These are phyloP conservation scores for Chelmon rostratus DNA, from an alignment of 2,797 vertebrate species.

Conservation along the genomic window DNA sequence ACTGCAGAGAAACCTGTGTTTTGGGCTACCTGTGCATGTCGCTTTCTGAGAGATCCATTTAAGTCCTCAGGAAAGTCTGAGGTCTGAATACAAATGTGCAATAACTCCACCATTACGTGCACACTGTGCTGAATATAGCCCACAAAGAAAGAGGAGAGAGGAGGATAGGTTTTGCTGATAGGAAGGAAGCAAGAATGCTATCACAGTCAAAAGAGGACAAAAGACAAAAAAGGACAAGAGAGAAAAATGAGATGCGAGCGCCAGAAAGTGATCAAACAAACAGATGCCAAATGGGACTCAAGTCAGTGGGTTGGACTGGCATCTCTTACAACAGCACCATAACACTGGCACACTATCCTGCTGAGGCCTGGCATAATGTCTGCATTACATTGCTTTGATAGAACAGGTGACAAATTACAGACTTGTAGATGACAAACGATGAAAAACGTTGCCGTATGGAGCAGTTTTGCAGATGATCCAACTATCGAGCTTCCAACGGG, in stretches of 20 bases:
- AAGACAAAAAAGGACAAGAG: conserved; percentile 14
- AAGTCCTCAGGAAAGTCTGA: conserved; percentile 11
- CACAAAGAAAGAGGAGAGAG: conserved; percentile 24
- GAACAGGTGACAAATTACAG: conserved; percentile 76
- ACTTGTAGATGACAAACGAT: conserved; percentile 56
- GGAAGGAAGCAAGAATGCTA: conserved; percentile 8
- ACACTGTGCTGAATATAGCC: conserved; percentile 16
- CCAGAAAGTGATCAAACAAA: conserved; percentile 74
- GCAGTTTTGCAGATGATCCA: conserved; percentile 48
- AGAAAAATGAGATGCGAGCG: conserved; percentile 47
- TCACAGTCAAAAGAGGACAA: conserved; percentile 26
- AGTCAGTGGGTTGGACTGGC: conserved; percentile 74
- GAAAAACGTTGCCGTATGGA: conserved; percentile 33
- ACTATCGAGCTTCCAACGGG: conserved; percentile 25
- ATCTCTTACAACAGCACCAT: conserved; percentile 49
- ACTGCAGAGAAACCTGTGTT: conserved; percentile 7
- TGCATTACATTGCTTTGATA: conserved; percentile 60
- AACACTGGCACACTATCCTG: conserved; percentile 68
- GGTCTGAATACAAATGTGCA: conserved; percentile 36
- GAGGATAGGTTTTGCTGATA: conserved; percentile 39
- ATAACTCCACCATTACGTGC: conserved; percentile 26
- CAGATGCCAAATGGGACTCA: conserved; percentile 78
- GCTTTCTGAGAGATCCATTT: conserved; percentile 28
- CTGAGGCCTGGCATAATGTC: conserved; percentile 63
- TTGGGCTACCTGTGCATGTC: background rate